Evolutionary conservation across 2,113 vertebrate species (phyloP).

Genomic region (Cromileptes altivelis): DNA sequence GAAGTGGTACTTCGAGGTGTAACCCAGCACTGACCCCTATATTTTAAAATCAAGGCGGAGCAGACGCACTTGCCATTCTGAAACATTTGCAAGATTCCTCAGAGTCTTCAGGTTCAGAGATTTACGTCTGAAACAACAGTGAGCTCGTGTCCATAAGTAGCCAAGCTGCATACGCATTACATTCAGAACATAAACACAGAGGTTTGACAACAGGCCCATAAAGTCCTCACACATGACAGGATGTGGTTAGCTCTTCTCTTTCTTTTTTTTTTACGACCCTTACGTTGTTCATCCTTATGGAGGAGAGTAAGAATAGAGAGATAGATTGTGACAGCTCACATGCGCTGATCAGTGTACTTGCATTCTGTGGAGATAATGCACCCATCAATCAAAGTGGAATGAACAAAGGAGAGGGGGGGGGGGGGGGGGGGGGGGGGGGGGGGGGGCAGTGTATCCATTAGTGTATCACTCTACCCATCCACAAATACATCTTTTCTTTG

Average conservation of each 20-base stretch:
- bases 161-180: not conserved
- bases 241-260: not conserved
- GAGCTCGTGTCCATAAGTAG: constrained; percentile 4
- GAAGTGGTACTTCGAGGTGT: constrained; percentile 39
- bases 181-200: constrained; percentile 16
- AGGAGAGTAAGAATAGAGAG: constrained; percentile 36
- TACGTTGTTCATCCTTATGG: constrained; percentile 5
- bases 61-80: constrained; percentile 41
- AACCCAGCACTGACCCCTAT: constrained; percentile 17
- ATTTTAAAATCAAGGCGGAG: constrained; percentile 35
- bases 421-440: too few relatives aligned
- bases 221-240: constrained; percentile 19
- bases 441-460: too few relatives aligned
- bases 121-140: constrained; percentile 48
- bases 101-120: constrained; percentile 49
- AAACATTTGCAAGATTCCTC: constrained; percentile 68
- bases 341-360: constrained; percentile 19
- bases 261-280: not conserved
- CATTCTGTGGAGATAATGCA: constrained; percentile 60
- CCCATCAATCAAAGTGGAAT: constrained; percentile 45
- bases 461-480: constrained; percentile 5
- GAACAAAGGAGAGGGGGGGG: not conserved
- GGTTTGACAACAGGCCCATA: constrained; percentile 7
- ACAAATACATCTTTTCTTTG: constrained; percentile 9
- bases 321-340: constrained; percentile 35